Percentiles rank a stretch among this genome's conserved stretches.
phyloP scores from a whole-genome alignment of 2,113 vertebrate species.

The Cephalopterus ornatus region DNA sequence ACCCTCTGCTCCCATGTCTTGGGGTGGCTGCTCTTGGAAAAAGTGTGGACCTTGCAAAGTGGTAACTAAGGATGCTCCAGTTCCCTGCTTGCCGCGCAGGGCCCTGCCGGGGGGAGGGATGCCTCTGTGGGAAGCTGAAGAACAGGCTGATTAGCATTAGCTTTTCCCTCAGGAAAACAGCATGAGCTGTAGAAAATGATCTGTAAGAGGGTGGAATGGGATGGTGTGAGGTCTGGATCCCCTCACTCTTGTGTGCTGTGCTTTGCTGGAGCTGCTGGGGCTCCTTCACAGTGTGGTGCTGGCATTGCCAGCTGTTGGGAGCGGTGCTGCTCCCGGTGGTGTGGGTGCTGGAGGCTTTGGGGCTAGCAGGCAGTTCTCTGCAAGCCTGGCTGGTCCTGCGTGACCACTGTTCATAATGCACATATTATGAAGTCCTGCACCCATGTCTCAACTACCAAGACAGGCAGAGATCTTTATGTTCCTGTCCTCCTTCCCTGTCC shows the following conservation, averaged over 20 bases:
- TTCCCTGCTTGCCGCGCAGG: background rate
- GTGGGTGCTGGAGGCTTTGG: background rate
- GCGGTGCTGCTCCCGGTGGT: fast-evolving
- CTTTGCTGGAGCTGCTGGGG: background rate
- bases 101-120: background rate
- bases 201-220: background rate
- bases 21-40: fast-evolving
- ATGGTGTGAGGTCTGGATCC: background rate
- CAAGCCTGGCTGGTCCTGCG: background rate
- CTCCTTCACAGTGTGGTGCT: background rate
- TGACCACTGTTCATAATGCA: fast-evolving
- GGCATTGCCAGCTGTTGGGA: background rate
- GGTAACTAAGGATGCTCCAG: background rate
- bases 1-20: background rate
- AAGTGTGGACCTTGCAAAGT: background rate
- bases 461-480: background rate
- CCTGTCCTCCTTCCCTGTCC: background rate
- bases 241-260: fast-evolving
- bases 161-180: background rate
- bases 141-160: background rate
- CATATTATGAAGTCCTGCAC: background rate
- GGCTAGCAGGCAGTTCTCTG: background rate
- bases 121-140: background rate
- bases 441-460: background rate
- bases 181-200: background rate